Conservation (phyloP, 2,888 invertebrate species). For the Ecliptopera silaceata region DNA sequence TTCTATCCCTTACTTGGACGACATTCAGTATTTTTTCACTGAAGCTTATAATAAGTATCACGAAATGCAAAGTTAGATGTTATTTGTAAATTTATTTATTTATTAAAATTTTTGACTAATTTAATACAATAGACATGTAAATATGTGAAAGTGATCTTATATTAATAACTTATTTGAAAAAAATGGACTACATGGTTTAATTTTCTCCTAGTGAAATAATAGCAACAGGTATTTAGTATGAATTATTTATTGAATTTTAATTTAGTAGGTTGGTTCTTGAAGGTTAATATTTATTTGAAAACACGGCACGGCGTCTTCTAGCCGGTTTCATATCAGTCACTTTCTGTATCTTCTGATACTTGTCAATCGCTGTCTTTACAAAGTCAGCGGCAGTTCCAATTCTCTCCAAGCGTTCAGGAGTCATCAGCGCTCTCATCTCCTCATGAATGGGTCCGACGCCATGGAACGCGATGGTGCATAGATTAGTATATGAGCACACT, state of each 20-base stretch:
- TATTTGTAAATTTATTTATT: neutral
- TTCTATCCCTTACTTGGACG: slow-evolving; percentile 54
- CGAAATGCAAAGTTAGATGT: slow-evolving; percentile 34
- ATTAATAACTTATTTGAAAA: too few species aligned
- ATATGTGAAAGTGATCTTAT: too few species aligned
- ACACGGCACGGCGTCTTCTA: slow-evolving; percentile 54
- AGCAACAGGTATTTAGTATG: neutral
- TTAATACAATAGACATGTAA: too few species aligned
- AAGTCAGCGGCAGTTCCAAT: slow-evolving; percentile 83
- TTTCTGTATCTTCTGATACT: slow-evolving; percentile 79
- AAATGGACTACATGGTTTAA: too few species aligned
- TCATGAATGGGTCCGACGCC: slow-evolving; percentile 84
- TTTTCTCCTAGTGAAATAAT: neutral
- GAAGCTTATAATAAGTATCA: slow-evolving; percentile 42
- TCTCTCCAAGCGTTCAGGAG: slow-evolving; percentile 83
- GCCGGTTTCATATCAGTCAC: slow-evolving; percentile 45
- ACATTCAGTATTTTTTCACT: slow-evolving; percentile 39
- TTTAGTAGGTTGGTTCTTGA: neutral
- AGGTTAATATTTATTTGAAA: slow-evolving; percentile 18
- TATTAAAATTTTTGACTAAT: neutral
- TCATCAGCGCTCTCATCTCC: slow-evolving; percentile 82
- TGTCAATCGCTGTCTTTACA: slow-evolving; percentile 84
- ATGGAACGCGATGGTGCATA: slow-evolving; percentile 84
- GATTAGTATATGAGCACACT: slow-evolving; percentile 84
- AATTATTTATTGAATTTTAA: slow-evolving; percentile 8